These are phyloP conservation scores for Eupithecia centaureata DNA, from an alignment of 2,888 invertebrate species.

Conservation along the genomic window DNA sequence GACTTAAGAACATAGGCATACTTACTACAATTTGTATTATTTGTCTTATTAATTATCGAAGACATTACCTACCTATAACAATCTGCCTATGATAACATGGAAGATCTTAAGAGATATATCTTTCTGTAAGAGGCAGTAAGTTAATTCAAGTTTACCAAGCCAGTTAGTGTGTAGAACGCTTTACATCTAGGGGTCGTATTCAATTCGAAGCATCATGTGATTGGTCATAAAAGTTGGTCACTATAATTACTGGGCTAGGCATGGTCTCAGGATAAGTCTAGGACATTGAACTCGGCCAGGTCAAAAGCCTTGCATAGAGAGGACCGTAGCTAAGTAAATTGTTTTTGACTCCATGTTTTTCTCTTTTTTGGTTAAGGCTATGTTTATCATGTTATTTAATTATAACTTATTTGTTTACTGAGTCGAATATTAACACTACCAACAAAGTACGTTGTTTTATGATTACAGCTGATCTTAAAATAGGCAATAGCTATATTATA, in stretches of 20 bases:
- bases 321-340: constrained; percentile 36
- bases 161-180: neutral
- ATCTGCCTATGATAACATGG: too few species aligned
- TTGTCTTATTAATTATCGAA: too few species aligned
- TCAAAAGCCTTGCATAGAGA: constrained; percentile 68
- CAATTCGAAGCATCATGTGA: constrained; percentile 5
- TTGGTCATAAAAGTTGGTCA: constrained; percentile 3
- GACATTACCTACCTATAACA: too few species aligned
- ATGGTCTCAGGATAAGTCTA: constrained; percentile 53
- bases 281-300: constrained; percentile 67
- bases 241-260: constrained; percentile 53
- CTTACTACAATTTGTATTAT: too few species aligned
- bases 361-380: constrained; percentile 21
- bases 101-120: too few species aligned
- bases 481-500: too few species aligned
- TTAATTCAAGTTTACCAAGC: neutral
- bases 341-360: neutral
- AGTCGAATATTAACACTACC: neutral
- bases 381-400: too few species aligned
- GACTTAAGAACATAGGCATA: too few species aligned
- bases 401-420: too few species aligned
- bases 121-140: neutral
- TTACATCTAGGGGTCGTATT: neutral
- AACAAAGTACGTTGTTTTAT: neutral
- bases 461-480: neutral